These are phyloP conservation scores for Cerceris ruficornis DNA, from an alignment of 2,888 invertebrate species.

Conservation along the genomic window DNA sequence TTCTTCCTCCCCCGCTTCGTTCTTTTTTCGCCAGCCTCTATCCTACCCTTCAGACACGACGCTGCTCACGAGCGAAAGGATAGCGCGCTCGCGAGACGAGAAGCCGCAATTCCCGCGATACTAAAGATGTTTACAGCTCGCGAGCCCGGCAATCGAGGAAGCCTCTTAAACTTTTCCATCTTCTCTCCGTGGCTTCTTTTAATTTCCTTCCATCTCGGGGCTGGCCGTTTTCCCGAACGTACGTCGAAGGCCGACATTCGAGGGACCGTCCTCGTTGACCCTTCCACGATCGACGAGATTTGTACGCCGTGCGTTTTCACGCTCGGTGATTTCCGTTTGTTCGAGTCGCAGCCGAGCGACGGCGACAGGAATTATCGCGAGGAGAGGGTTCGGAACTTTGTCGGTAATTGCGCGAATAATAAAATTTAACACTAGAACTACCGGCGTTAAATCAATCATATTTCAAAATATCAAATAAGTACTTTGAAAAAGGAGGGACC, in stretches of 20 bases:
- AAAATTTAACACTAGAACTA: too few species aligned
- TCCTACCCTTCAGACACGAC: conserved; percentile 14
- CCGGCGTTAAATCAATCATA: too few species aligned
- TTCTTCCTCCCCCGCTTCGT: neutral
- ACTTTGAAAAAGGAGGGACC: too few species aligned
- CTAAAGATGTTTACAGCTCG: conserved; percentile 24
- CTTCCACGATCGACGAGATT: too few species aligned
- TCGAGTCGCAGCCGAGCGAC: too few species aligned
- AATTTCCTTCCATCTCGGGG: neutral
- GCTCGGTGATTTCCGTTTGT: too few species aligned
- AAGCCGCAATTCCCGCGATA: conserved; percentile 1
- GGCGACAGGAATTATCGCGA: too few species aligned
- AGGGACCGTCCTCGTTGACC: neutral
- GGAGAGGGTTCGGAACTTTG: too few species aligned
- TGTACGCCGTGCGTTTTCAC: too few species aligned
- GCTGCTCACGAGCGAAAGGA: conserved; percentile 12
- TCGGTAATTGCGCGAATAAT: too few species aligned
- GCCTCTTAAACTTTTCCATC: neutral
- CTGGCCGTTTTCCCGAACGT: neutral
- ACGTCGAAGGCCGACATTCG: neutral
- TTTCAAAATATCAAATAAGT: too few species aligned
- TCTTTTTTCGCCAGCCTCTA: conserved; percentile 5
- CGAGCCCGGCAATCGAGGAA: neutral
- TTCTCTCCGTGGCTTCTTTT: neutral
- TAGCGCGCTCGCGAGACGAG: neutral